phyloP scores from a whole-genome alignment of 2,888 invertebrate genomes.

The Troides helena region DNA sequence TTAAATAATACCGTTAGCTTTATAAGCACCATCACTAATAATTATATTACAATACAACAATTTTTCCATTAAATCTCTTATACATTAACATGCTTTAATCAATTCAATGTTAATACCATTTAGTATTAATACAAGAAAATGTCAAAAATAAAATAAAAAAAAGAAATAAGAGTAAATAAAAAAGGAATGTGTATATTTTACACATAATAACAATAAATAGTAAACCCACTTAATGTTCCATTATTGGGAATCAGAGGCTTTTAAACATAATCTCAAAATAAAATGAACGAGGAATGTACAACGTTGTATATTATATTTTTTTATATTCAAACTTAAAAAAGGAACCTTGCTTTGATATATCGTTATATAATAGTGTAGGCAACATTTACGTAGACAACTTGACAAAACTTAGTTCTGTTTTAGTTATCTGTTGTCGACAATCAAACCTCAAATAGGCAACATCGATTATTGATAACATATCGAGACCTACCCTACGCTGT shows the following conservation, averaged over 20 bases:
- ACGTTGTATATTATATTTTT: conserved; percentile 10
- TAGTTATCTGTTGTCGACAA: not conserved
- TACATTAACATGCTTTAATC: conserved; percentile 47
- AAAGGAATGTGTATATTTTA: conserved; percentile 34
- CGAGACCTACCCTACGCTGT: too few relatives aligned
- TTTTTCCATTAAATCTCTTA: conserved; percentile 55
- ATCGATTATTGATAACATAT: too few relatives aligned
- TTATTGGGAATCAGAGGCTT: not conserved
- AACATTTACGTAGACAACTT: too few relatives aligned
- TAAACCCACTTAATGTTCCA: too few relatives aligned
- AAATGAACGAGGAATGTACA: conserved; percentile 27
- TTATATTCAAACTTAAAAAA: not conserved
- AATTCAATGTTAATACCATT: conserved; percentile 32
- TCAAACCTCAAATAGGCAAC: too few relatives aligned
- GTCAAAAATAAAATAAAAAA: conserved; percentile 18
- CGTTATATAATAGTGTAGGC: not conserved
- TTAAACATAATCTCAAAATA: conserved; percentile 13
- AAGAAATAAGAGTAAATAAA: conserved; percentile 14
- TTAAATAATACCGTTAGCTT: conserved; percentile 54
- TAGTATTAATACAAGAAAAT: conserved; percentile 30
- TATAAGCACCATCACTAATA: conserved; percentile 67
- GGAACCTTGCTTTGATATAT: not conserved
- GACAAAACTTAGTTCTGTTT: not conserved
- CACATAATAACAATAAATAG: conserved; percentile 5
- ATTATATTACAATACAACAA: conserved; percentile 50